Conservation (phyloP, 2,888 invertebrate species). For the Rhodophaea formosa region DNA sequence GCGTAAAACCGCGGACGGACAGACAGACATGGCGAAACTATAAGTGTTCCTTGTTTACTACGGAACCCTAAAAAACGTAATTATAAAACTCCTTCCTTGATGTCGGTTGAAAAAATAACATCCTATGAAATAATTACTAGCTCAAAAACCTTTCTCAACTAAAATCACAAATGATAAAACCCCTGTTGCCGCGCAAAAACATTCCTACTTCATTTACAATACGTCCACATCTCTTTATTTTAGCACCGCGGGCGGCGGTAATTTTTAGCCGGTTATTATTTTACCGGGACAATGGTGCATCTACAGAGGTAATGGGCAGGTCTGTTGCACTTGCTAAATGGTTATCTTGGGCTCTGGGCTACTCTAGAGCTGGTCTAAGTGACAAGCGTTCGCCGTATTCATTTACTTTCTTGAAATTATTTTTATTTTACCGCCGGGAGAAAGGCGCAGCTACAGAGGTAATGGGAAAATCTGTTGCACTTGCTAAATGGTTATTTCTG, state of each 20-base stretch:
- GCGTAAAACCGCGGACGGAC: no score
- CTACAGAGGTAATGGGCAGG: conserved; percentile 65
- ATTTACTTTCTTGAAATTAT: conserved; percentile 2
- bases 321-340: conserved; percentile 73
- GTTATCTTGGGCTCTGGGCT: conserved; percentile 69
- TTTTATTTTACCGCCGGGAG: no score
- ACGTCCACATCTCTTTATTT: conserved; percentile 29
- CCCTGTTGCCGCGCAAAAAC: neutral
- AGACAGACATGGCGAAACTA: no score
- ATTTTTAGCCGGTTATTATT: conserved; percentile 70
- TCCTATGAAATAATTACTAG: neutral
- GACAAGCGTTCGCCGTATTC: conserved; percentile 19
- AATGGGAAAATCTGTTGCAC: no score
- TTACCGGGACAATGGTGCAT: conserved; percentile 62
- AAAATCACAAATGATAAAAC: neutral
- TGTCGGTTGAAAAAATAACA: no score
- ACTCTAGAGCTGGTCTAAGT: conserved; percentile 42
- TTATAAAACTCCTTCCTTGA: no score
- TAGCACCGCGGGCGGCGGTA: conserved; percentile 35
- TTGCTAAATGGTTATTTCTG: no score
- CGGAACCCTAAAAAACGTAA: no score
- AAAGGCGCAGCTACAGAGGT: no score
- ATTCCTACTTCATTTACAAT: conserved; percentile 25
- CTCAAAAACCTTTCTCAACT: neutral
- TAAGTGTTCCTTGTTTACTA: no score